phyloP scores from a whole-genome alignment of 2,113 vertebrate species.

The Athene cunicularia region DNA sequence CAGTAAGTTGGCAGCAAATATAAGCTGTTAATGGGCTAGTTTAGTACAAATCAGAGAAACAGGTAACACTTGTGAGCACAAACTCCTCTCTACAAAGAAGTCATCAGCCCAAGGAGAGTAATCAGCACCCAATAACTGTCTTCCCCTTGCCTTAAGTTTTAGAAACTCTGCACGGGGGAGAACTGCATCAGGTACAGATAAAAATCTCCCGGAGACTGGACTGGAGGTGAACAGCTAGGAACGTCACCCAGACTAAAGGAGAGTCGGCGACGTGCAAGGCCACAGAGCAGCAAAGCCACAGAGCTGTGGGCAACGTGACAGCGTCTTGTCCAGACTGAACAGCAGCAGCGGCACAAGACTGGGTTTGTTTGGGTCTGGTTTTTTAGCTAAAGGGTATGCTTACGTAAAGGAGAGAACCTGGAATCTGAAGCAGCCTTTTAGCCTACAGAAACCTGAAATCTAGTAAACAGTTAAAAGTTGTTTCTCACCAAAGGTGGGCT shows the following conservation, averaged over 20 bases:
- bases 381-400: neutral
- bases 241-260: fast-evolving
- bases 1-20: neutral
- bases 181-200: neutral
- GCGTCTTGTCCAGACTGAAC: neutral
- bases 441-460: neutral
- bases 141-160: neutral
- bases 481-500: neutral
- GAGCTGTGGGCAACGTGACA: neutral
- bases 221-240: neutral
- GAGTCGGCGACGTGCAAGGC: neutral
- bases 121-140: neutral
- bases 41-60: too few species aligned
- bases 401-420: neutral
- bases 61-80: neutral
- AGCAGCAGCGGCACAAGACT: neutral
- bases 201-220: neutral
- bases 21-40: neutral
- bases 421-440: too few species aligned
- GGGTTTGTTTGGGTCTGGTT: neutral
- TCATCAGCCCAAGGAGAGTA: neutral
- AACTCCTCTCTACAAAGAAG: neutral
- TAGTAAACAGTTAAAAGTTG: neutral
- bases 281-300: neutral
- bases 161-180: neutral